Base-by-base conservation (phyloP, 1,140 invertebrate genomes). In the Proctacanthus coquilletti region DNA sequence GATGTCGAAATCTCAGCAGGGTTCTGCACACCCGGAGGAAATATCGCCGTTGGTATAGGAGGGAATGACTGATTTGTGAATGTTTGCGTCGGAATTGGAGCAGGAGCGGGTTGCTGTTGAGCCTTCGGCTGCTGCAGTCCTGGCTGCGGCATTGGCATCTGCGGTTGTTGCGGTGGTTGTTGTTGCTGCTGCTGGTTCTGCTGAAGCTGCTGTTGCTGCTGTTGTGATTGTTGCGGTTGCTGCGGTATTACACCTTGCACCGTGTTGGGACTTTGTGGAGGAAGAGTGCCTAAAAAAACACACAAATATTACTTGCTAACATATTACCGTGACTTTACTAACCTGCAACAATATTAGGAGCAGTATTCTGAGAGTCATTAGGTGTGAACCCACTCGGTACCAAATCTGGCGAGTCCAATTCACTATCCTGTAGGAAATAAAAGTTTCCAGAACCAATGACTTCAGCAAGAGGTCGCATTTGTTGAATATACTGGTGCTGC, bases 11-110 rank as follows among this genome's bases (percentile, higher is more conserved):
- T n/a, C n/a, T n/a, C 32, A 34, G 32, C 11, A n/a, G 32, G 3
- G 10, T 9, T 33, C 14, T 21, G 48, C 8, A 41, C 50, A 19
- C 48, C 44, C 5, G 42, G 50, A 11, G 45, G 46, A 9, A 47
- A 48, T 0, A 60, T 58, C 18, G 61, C 48, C n/a, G n/a, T n/a
- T n/a, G n/a, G n/a, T 37, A 56, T 60, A 17, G 62, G 59, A 19
- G 69, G 62, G 45, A 74, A 83, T 41, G 72, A 77, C 47, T 82
- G 79, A 61, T 84, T 84, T 19, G 79, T 84, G 47, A 80, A 84
- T 18, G 80, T 83, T 55, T 82, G 77, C 5, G 75, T 71, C 8
- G 77, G 76, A 48, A 83, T 82, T 17, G 74, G 68, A 32, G 61
- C 64, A 13, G 68, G 70, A 3, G 68, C 66, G 62, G 61, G 61